phyloP scores from a whole-genome alignment of 2,888 invertebrate genomes.

The Caenorhabditis sp. region DNA sequence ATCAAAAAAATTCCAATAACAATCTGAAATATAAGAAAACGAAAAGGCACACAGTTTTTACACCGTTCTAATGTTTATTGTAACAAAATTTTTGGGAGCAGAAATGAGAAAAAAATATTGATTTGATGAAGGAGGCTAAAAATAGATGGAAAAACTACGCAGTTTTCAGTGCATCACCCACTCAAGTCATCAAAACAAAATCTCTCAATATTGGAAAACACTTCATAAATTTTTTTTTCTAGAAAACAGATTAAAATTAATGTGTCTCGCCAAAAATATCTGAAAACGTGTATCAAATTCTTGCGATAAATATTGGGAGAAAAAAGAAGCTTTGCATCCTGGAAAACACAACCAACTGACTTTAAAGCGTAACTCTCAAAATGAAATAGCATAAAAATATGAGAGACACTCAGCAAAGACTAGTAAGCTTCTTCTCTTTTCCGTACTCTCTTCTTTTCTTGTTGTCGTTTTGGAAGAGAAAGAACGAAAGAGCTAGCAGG shows the following conservation, averaged over 20 bases:
- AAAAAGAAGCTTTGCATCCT: background rate
- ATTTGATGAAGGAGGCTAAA: too few relatives aligned
- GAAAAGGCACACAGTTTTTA: too few relatives aligned
- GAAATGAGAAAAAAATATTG: too few relatives aligned
- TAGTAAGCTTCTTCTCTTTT: background rate
- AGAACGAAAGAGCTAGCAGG: conserved; percentile 3
- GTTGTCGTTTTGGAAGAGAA: conserved; percentile 15
- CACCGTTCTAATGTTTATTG: too few relatives aligned
- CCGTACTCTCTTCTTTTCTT: background rate
- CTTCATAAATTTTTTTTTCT: too few relatives aligned
- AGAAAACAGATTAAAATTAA: too few relatives aligned
- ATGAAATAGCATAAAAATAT: background rate
- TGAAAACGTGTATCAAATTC: background rate
- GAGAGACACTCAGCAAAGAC: conserved; percentile 3
- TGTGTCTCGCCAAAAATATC: background rate
- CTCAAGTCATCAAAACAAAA: too few relatives aligned
- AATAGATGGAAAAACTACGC: too few relatives aligned
- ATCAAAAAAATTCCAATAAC: too few relatives aligned
- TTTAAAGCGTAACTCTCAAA: conserved; percentile 21
- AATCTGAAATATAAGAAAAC: too few relatives aligned
- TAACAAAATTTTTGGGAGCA: too few relatives aligned
- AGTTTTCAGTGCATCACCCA: background rate
- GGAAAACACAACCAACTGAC: conserved; percentile 28
- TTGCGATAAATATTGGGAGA: background rate
- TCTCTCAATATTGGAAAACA: too few relatives aligned